Evolutionary conservation across 2,113 vertebrate species (phyloP), one percentile per base, ranked within the genome.

Genomic region (Clinocottus analis): DNA sequence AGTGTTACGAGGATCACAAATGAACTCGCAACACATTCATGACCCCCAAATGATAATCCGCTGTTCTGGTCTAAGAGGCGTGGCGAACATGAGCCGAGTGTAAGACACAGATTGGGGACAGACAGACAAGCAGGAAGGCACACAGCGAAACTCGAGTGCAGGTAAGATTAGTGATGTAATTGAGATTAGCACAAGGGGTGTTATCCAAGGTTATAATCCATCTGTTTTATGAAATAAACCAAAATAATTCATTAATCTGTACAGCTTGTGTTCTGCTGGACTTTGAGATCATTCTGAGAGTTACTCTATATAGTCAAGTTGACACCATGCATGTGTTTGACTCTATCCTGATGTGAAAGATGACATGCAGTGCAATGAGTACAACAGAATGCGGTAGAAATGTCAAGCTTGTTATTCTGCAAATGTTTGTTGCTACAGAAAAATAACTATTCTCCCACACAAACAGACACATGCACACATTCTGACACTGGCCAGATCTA

Each of bases 161-260:
- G 79, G 85, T 86, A 75, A 79, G 90, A 90, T 85, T 83, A 90
- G 63, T 27, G 41, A 59, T 73, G 69, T 85, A 80, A 85, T 55
- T 85, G 75, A 83, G 80, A 88, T 90, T 83, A 92, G 76, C 47
- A 55, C 75, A 49, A 65, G 12, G 33, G 37, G 43, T 70, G 77
- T 60, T 79, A 72, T 80, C 31, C 70, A 49, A 27, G 3, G 35
- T 80, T 53, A 66, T 83, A 86, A 81, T 86, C 76, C 64, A 72
- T 53, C 49, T 73, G 49, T 56, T 72, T 80, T 62, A 55, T 64
- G 17, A 79, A 83, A 72, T 31, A 76, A 73, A 80, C 14, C 29
- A 47, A 37, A 61, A 23, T 27, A 76, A 63, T 31, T 33, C n/a
- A 71, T 14, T 23, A 23, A 45, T 35, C 66, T 67, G 25, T 10